A percentile compares a stretch with the other conserved stretches of the same genome.
phyloP scores from a whole-genome alignment of 2,797 vertebrate genomes.

The Myripristis murdjan region DNA sequence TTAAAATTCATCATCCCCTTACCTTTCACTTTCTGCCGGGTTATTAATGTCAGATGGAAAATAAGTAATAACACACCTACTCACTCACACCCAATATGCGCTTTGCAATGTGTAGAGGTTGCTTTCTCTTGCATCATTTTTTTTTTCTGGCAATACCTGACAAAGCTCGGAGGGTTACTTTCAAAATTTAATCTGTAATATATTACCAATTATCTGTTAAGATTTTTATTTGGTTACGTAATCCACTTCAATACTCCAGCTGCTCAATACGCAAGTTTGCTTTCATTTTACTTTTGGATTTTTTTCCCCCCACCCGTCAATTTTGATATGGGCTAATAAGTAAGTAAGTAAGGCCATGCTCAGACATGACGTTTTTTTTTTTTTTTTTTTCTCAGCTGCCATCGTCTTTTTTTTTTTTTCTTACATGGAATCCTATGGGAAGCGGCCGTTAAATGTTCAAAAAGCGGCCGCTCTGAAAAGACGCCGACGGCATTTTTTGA shows the following conservation, averaged over 20 bases:
- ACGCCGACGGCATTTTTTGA: too few species aligned
- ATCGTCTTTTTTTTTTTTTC: too few species aligned
- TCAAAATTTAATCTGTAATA: slow-evolving; percentile 61
- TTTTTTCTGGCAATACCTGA: slow-evolving; percentile 47
- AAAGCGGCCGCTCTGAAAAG: too few species aligned
- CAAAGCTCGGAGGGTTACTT: slow-evolving; percentile 62
- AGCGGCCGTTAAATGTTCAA: too few species aligned
- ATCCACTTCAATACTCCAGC: slow-evolving; percentile 22
- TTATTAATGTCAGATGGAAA: slow-evolving; percentile 79
- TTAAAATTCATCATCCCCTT: slow-evolving; percentile 77
- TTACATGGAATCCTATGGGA: too few species aligned
- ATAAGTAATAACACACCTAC: slow-evolving; percentile 69
- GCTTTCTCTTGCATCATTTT: slow-evolving; percentile 75
- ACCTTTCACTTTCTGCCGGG: slow-evolving; percentile 69
- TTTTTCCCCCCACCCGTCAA: background rate
- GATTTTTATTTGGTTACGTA: slow-evolving; percentile 30
- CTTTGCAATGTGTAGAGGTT: slow-evolving; percentile 53
- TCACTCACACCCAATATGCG: slow-evolving; percentile 39
- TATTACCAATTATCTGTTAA: slow-evolving; percentile 37
- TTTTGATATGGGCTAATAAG: background rate
- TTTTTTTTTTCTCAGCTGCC: too few species aligned
- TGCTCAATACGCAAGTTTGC: background rate
- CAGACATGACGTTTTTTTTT: too few species aligned
- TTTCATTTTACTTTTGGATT: background rate
- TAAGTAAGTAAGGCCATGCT: too few species aligned